Evolutionary conservation across 1,140 invertebrate species (phyloP).

Genomic region (Zaprionus tsacasi): DNA sequence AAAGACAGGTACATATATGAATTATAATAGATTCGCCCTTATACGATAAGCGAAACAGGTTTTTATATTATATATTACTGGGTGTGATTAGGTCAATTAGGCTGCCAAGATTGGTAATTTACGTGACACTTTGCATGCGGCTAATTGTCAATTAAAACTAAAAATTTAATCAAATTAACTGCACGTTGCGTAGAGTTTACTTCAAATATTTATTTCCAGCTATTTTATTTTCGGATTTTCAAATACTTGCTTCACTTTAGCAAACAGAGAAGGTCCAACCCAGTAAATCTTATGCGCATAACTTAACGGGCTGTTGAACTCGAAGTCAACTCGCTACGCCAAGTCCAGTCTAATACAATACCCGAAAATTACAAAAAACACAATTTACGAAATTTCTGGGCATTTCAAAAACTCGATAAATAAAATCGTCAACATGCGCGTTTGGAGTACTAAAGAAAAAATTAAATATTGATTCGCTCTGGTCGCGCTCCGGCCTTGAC

Average conservation of each 20-base stretch:
- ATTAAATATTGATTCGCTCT: slow-evolving; percentile 28
- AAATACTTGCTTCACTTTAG: slow-evolving; percentile 32
- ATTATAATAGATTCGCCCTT: slow-evolving; percentile 8
- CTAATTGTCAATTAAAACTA: slow-evolving; percentile 52
- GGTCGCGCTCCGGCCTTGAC: slow-evolving; percentile 60
- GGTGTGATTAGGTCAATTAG: slow-evolving; percentile 25
- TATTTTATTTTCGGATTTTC: neutral
- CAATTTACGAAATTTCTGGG: slow-evolving; percentile 21
- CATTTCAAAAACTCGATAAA: slow-evolving; percentile 9
- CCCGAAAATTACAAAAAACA: slow-evolving; percentile 25
- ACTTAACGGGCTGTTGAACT: slow-evolving; percentile 73
- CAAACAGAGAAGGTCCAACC: slow-evolving; percentile 35
- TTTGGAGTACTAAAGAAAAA: slow-evolving; percentile 25
- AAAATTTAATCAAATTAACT: slow-evolving; percentile 23
- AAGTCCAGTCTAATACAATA: slow-evolving; percentile 40
- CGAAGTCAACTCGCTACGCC: slow-evolving; percentile 2
- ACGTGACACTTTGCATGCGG: slow-evolving; percentile 62
- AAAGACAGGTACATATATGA: neutral
- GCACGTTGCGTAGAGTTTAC: slow-evolving; percentile 9
- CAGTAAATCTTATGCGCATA: slow-evolving; percentile 67
- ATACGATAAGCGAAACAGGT: slow-evolving; percentile 2
- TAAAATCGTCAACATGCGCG: neutral
- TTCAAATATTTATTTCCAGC: neutral
- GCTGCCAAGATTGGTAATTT: slow-evolving; percentile 37
- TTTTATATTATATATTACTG: neutral